Percentiles rank a stretch among this genome's conserved stretches.
phyloP scores from a whole-genome alignment of 2,888 invertebrate species.

The Axea sp. region DNA sequence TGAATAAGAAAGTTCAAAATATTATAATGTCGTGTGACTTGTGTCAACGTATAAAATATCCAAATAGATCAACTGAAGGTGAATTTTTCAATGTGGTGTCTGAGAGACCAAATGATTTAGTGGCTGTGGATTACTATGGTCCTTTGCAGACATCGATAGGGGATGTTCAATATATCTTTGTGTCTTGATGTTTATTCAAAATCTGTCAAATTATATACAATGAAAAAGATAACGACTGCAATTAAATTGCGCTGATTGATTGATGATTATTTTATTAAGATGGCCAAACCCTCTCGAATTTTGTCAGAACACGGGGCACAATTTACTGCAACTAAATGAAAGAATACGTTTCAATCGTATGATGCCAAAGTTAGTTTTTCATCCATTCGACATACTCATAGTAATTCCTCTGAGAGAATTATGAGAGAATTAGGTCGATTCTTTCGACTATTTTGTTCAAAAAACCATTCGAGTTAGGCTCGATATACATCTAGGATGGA shows the following conservation, averaged over 20 bases:
- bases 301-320: neutral
- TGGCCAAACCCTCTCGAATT: neutral
- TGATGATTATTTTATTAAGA: neutral
- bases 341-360: too few relatives aligned
- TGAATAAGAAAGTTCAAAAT: constrained; percentile 17
- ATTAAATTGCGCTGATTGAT: neutral
- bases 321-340: neutral
- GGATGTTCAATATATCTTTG: constrained; percentile 29
- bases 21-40: constrained; percentile 17
- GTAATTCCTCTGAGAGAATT: neutral
- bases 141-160: constrained; percentile 1
- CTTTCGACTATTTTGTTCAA: neutral
- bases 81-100: neutral
- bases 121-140: constrained; percentile 1
- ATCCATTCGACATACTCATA: neutral
- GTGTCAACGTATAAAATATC: constrained; percentile 30
- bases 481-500: neutral
- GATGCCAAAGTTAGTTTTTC: neutral
- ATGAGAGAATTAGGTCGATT: neutral
- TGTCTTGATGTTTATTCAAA: constrained; percentile 35
- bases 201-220: neutral
- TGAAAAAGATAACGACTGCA: neutral
- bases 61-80: constrained; percentile 9
- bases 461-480: neutral
- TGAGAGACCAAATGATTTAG: constrained; percentile 4